These are phyloP conservation scores for Astyanax mexicanus DNA, from an alignment of 2,797 vertebrate genomes.

Conservation along the genomic window DNA sequence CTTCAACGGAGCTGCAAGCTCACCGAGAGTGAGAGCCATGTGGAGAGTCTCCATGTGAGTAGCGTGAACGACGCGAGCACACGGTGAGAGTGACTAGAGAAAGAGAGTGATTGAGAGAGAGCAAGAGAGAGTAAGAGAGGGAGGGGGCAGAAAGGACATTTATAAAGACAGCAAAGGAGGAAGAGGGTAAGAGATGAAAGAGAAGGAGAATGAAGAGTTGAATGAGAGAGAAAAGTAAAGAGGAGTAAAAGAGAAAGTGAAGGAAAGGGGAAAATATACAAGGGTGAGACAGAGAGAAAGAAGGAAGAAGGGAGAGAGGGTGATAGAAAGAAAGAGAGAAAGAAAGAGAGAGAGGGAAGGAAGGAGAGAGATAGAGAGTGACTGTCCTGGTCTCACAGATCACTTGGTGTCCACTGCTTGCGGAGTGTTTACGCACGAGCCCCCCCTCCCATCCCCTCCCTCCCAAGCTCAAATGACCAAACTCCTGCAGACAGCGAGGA, in stretches of 20 bases:
- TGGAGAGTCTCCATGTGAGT: constrained; percentile 83
- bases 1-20: constrained; percentile 77
- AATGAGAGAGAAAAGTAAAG: neutral
- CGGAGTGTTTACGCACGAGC: constrained; percentile 46
- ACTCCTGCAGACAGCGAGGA: constrained; percentile 17
- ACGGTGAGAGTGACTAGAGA: neutral
- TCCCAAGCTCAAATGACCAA: constrained; percentile 63
- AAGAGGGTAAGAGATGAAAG: neutral
- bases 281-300: neutral
- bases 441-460: constrained; percentile 21
- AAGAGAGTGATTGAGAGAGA: neutral
- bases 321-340: constrained; percentile 25
- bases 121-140: neutral
- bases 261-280: constrained; percentile 40
- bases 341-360: constrained; percentile 11
- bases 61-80: neutral
- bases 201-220: neutral
- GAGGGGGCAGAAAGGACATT: neutral
- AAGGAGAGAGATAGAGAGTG: neutral
- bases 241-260: neutral
- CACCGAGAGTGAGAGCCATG: constrained; percentile 78
- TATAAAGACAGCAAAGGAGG: neutral
- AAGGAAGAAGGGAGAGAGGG: neutral
- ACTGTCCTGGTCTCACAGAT: neutral
- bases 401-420: neutral